A percentile compares a stretch with the other conserved stretches of the same genome.
These are phyloP conservation scores for Hipparchia semele DNA, from an alignment of 2,888 invertebrate species.

Conservation along the genomic window DNA sequence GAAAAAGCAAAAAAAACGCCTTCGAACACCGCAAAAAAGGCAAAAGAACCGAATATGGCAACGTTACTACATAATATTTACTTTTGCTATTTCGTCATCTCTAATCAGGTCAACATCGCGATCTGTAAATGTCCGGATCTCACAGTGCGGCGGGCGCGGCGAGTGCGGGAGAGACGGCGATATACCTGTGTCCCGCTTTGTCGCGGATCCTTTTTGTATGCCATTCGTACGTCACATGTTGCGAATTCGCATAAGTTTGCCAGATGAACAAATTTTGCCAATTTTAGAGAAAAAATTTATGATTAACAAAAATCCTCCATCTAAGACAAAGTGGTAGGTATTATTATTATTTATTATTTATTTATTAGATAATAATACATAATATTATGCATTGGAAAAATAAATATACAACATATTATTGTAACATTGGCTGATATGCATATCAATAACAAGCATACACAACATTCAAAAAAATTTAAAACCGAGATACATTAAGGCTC, in stretches of 20 bases:
- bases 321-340: too few relatives aligned
- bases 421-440: too few relatives aligned
- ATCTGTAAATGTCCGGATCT: conserved; percentile 7
- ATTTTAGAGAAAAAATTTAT: neutral
- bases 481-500: too few relatives aligned
- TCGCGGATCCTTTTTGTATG: neutral
- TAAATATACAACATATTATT: too few relatives aligned
- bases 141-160: neutral
- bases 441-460: too few relatives aligned
- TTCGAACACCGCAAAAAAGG: neutral
- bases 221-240: neutral
- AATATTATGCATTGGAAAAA: too few relatives aligned
- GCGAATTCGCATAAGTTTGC: neutral
- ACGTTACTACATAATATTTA: neutral
- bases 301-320: too few relatives aligned
- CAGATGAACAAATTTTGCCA: neutral
- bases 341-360: too few relatives aligned
- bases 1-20: neutral
- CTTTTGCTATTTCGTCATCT: neutral
- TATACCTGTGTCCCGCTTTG: neutral
- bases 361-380: too few relatives aligned
- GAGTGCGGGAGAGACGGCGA: neutral
- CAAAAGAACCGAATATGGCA: neutral
- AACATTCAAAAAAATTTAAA: too few relatives aligned
- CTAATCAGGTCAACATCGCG: conserved; percentile 4